These are phyloP conservation scores for Galemys pyrenaicus DNA, from an alignment of 2,113 vertebrate species.

Conservation along the genomic window DNA sequence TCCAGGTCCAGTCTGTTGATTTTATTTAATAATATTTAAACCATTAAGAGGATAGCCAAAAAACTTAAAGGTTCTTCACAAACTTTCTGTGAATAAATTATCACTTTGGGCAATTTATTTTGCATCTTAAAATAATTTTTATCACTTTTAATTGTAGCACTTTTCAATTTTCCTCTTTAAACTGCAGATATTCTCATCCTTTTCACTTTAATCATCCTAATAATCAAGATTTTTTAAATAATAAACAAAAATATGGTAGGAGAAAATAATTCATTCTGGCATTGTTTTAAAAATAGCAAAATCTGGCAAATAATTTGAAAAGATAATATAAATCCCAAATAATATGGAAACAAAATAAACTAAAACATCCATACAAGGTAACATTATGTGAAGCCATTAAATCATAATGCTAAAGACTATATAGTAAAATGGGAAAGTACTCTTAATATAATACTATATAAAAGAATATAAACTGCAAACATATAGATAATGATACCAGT, in stretches of 20 bases:
- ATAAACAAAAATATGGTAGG: not conserved
- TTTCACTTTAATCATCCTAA: not conserved
- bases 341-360: slow-evolving; percentile 15
- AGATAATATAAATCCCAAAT: not conserved
- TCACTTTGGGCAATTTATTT: not conserved
- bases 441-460: not conserved
- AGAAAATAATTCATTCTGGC: not conserved
- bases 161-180: not conserved
- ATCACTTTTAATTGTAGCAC: not conserved
- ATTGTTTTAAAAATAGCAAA: not conserved
- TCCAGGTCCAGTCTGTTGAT: not conserved
- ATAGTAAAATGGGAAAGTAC: not conserved
- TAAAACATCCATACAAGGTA: not conserved
- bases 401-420: not conserved
- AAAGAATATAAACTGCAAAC: not conserved
- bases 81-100: not conserved
- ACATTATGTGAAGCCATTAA: not conserved
- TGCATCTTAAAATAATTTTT: not conserved
- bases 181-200: not conserved
- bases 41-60: not conserved
- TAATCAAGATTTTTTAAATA: not conserved
- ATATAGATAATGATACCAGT: not conserved
- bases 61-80: slow-evolving; percentile 14
- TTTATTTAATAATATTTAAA: slow-evolving; percentile 3
- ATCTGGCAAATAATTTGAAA: not conserved